Evolutionary conservation across 2,113 vertebrate genomes (phyloP), one percentile per base, ranked within the genome.

Genomic region (Zosterops lateralis): DNA sequence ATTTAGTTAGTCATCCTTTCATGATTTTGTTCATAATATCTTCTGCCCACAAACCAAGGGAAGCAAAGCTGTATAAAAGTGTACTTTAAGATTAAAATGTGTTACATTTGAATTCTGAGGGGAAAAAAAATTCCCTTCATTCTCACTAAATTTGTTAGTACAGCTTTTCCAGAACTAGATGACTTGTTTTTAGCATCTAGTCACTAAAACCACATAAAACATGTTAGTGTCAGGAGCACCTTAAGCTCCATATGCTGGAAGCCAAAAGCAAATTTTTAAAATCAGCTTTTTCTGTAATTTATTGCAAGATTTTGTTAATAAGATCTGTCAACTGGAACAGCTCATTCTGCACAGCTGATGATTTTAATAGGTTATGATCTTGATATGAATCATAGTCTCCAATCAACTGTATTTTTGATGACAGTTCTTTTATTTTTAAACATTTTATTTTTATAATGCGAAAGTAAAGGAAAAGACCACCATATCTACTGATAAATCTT

Each of bases 301-400:
- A 93, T 78, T 97, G 94, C 94, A 96, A 97, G 87, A 91, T 94
- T 97, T 94, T 96, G 71, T 85, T 93, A 92, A 92, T 96, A 90
- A 95, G 94, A 95, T 97, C 92, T 96, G 96, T 98, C 96, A 97
- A 93, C 95, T 96, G 96, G 87, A 96, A 97, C 92, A 95, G 84
- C 95, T 97, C 91, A 92, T 95, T 96, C 95, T 90, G 92, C 92
- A 94, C 94, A 97, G 95, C 89, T 97, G 97, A 97, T 95, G 94
- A 97, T 96, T 97, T 97, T 97, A 97, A 97, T 97, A 97, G 97
- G 96, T 97, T 97, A 90, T 97, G 97, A 97, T 97, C 97, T 96
- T 93, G 95, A 97, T 92, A 87, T 97, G 96, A 98, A 96, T 98
- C 97, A 97, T 84, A 92, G 87, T 96, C 95, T 94, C 89, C 87